These are phyloP conservation scores for Elephantulus edwardii DNA, from an alignment of 2,113 vertebrate species.

Conservation along the genomic window DNA sequence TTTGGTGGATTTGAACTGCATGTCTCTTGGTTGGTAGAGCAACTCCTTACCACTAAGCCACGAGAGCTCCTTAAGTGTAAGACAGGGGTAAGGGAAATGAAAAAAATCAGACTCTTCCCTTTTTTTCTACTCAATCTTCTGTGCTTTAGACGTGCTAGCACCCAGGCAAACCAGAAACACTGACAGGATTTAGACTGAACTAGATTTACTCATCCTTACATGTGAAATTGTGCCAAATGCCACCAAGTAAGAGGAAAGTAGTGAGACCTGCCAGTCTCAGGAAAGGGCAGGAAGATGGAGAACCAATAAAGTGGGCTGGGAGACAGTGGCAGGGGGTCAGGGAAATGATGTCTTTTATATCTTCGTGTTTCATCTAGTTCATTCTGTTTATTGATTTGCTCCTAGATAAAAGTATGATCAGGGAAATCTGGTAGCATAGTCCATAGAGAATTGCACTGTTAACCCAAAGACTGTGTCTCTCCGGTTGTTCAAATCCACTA, in stretches of 20 bases:
- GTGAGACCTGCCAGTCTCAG: not conserved
- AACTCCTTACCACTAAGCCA: no score
- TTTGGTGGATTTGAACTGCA: no score
- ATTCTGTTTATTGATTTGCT: not conserved
- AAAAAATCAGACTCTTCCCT: not conserved
- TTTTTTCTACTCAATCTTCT: not conserved
- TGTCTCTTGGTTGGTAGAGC: no score
- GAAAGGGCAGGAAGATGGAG: not conserved
- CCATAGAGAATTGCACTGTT: no score
- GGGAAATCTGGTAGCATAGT: no score
- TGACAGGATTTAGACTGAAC: not conserved
- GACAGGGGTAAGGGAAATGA: not conserved
- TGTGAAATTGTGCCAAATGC: not conserved
- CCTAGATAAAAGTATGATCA: not conserved
- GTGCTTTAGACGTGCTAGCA: not conserved
- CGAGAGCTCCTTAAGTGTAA: not conserved
- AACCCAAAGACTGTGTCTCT: no score
- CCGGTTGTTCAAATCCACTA: no score
- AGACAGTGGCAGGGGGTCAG: not conserved
- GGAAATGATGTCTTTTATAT: not conserved
- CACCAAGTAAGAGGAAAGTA: not conserved
- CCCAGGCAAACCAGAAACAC: not conserved
- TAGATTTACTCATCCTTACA: not conserved
- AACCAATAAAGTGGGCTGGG: not conserved
- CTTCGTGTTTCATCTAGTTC: rapidly evolving